Evolutionary conservation across 2,797 vertebrate genomes (phyloP).

Genomic region (Florisuga fusca): DNA sequence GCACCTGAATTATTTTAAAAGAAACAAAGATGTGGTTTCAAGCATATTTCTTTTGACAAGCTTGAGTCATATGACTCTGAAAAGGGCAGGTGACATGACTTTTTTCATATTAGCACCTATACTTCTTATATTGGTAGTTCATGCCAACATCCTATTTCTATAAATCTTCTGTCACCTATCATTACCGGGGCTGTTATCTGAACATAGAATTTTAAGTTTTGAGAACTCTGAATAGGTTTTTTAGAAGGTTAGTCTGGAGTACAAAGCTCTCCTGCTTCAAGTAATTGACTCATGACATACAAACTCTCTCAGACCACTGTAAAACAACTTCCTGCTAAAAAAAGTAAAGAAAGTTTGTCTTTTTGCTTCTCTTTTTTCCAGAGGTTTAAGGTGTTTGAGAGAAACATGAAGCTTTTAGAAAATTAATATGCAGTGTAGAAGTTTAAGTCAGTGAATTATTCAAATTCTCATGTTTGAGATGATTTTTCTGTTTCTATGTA

Average conservation of each 20-base stretch:
- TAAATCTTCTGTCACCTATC: neutral
- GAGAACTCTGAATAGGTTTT: conserved; percentile 17
- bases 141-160: neutral
- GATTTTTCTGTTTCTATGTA: neutral
- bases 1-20: conserved; percentile 2
- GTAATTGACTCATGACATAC: conserved; percentile 11
- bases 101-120: neutral
- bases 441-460: neutral
- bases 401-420: neutral
- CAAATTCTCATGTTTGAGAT: neutral
- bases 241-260: conserved; percentile 44
- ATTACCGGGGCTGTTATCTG: neutral
- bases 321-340: neutral
- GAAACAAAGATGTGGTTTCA: neutral
- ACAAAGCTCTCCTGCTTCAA: neutral
- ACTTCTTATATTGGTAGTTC: neutral
- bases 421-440: neutral
- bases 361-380: neutral
- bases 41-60: neutral
- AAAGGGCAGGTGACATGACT: conserved; percentile 14
- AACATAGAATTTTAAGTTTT: neutral
- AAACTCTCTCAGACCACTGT: neutral
- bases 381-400: neutral
- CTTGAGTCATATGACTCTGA: neutral
- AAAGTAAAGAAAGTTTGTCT: neutral